Evolutionary conservation across 2,888 invertebrate genomes (phyloP).

Genomic region (Chloroclysta siterata): DNA sequence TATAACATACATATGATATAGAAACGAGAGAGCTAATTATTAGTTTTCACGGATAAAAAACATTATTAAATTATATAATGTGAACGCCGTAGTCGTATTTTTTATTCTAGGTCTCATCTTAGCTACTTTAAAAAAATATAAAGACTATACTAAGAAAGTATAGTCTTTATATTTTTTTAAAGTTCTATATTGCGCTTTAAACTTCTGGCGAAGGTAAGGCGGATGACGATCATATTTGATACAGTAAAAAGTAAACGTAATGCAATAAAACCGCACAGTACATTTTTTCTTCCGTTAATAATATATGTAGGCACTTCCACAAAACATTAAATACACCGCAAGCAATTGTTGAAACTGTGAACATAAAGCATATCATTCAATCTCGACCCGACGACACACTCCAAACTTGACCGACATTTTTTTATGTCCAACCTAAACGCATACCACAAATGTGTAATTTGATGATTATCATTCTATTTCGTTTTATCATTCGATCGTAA

Average conservation of each 20-base stretch:
- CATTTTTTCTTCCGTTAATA: neutral
- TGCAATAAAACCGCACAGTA: neutral
- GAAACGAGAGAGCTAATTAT: no score
- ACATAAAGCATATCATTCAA: slow-evolving; percentile 30
- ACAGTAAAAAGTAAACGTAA: neutral
- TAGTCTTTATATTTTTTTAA: no score
- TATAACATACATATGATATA: no score
- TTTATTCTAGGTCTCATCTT: no score
- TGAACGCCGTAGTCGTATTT: no score
- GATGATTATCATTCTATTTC: slow-evolving; percentile 64
- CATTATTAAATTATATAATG: no score
- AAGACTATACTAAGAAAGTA: no score
- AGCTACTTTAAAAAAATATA: no score
- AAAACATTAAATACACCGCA: slow-evolving; percentile 29
- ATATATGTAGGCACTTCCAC: neutral
- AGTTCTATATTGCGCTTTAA: no score
- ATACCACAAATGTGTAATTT: slow-evolving; percentile 61
- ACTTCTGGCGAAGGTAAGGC: no score
- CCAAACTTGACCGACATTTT: slow-evolving; percentile 39
- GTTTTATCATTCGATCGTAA: slow-evolving; percentile 43
- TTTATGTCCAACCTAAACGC: slow-evolving; percentile 47
- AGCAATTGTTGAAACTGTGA: slow-evolving; percentile 30
- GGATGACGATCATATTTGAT: neutral
- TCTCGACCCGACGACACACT: slow-evolving; percentile 36
- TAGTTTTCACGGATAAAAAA: no score